Conservation (phyloP, 2,888 invertebrate genomes). For the Diarsia rubi region DNA sequence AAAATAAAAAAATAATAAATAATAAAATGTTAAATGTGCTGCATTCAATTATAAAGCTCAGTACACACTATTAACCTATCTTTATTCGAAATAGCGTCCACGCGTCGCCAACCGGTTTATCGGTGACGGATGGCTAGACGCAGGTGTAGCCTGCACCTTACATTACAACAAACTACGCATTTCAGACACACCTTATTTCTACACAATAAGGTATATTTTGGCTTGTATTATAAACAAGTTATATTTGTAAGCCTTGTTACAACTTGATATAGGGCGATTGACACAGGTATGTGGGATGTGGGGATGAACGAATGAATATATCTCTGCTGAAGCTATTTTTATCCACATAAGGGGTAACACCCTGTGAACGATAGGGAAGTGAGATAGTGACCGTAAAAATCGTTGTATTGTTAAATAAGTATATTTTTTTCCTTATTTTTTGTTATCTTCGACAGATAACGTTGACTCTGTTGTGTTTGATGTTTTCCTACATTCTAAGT, state of each 20-base stretch:
- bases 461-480: neutral
- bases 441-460: slow-evolving; percentile 26
- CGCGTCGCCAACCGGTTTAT: slow-evolving; percentile 70
- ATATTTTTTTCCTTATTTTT: slow-evolving; percentile 33
- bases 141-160: slow-evolving; percentile 74
- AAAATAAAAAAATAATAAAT: no score
- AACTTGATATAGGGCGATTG: slow-evolving; percentile 75
- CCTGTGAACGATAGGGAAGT: slow-evolving; percentile 56
- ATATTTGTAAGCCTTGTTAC: slow-evolving; percentile 57
- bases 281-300: slow-evolving; percentile 74
- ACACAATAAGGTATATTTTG: slow-evolving; percentile 48
- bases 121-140: slow-evolving; percentile 74
- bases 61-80: slow-evolving; percentile 52
- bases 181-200: slow-evolving; percentile 40
- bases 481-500: neutral
- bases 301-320: slow-evolving; percentile 65
- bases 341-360: slow-evolving; percentile 60
- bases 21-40: slow-evolving; percentile 18
- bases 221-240: slow-evolving; percentile 5
- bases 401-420: slow-evolving; percentile 50
- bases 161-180: slow-evolving; percentile 46
- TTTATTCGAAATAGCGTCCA: slow-evolving; percentile 56
- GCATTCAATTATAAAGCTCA: slow-evolving; percentile 50
- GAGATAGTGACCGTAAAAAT: slow-evolving; percentile 56
- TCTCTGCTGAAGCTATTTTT: slow-evolving; percentile 64